Base-by-base conservation (phyloP, 2,888 invertebrate species). In the Plemyria rubiginata region DNA sequence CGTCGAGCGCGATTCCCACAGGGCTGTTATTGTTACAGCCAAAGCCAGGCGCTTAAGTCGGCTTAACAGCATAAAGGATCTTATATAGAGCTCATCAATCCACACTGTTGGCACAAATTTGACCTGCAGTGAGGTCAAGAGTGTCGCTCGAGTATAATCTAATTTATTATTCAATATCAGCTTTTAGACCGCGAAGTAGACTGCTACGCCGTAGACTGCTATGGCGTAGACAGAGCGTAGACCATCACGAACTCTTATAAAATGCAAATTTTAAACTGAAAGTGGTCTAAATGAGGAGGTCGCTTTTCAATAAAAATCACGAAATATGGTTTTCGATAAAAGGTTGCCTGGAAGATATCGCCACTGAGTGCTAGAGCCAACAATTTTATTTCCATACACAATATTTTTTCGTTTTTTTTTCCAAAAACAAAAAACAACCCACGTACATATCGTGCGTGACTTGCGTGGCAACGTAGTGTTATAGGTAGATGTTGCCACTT, bases 21-120 rank as follows among this genome's bases (percentile, higher is more conserved):
- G 62, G 65, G 60, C 58, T 61, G 67, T 67, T 63, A 65, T 65
- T 70, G 70, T 72, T 70, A 63, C 57, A 58, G 66, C 40, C 36
- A 70, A 70, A 70, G 62, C 67, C 62, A 60, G 58, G 60, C 51
- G 67, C 67, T 70, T 70, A 72, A 70, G 63, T 65, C 65, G 68
- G 70, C 70, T 72, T 70, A 72, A 53, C 63, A 52, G 59, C 59
- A 65, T 66, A 66, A 70, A 67, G 69, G 62, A 65, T 45, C 62
- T 55, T 61, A 67, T 51, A 54, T 60, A 57, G 54, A 58, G 59
- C 56, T 69, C 68, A 68, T 67, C 69, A 71, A 67, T 67, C 60
- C 54, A 51, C 64, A 62, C 56, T 43, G 68, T 59, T 36, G 58
- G 58, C 62, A 65, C 65, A 67, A 68, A 67, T 67, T 63, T 72